Base-by-base conservation (phyloP, 1,140 invertebrate genomes). In the Papilio helenus region DNA sequence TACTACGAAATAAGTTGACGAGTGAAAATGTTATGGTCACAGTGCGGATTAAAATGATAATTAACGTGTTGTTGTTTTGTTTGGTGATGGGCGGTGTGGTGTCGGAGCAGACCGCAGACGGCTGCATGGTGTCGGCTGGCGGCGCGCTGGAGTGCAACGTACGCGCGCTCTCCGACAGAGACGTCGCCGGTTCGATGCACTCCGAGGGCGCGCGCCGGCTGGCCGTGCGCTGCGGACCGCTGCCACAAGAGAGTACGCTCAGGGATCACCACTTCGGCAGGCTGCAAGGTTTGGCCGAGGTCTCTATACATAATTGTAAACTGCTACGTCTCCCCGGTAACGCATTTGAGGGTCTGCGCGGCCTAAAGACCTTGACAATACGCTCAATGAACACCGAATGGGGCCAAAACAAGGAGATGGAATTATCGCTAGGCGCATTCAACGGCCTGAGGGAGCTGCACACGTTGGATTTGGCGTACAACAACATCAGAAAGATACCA, bases 291-390 rank as follows among this genome's bases (percentile, higher is more conserved):
- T 92, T 98, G 12, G 95, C 96, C 79, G 96, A 97, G 86, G 94
- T 98, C 42, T 92, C 94, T 49, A 94, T 98, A 79, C 95, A 96
- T 79, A 95, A 96, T 72, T 98, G 97, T 92, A 97, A 97, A 89
- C 95, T 98, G 68, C 92, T 97, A 12, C 95, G 96, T 18, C 92
- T 98, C 72, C 96, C 97, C 0, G 95, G 96, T 12, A 96, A 96
- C 46, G 96, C 96, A 7, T 97, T 98, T 86, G 96, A 96, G 80
- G 97, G 97, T 3, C 92, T 98, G 0, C 90, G 95, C 58, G 96
- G 96, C n/a, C 94, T 98, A 18, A 97, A 97, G 86, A 95, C 95
- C 16, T 92, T 98, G 20, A 95, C 95, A 12, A 93, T 98, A 44
- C 96, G 96, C 81, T 96, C 97, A 12, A 95, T 96, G 82, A 97